Percentiles rank a stretch among this genome's conserved stretches.
These are phyloP conservation scores for Desoria tigrina DNA, from an alignment of 2,888 invertebrate genomes.

Conservation along the genomic window DNA sequence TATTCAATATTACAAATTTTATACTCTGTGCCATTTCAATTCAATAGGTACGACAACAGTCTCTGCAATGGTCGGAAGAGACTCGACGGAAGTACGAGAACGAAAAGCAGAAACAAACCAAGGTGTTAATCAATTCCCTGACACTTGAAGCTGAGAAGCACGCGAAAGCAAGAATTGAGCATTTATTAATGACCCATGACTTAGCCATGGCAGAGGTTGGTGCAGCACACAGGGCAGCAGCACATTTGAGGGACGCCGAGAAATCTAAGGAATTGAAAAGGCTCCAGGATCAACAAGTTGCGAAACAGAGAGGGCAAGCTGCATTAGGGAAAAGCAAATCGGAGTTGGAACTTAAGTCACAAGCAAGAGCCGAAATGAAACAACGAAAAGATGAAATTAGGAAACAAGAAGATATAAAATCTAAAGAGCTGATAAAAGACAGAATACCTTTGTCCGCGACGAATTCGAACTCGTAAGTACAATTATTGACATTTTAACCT, in stretches of 20 bases:
- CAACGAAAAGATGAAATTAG: conserved; percentile 34
- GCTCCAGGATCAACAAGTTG: conserved; percentile 28
- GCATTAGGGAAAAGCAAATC: conserved; percentile 22
- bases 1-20: too few species aligned
- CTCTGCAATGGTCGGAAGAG: conserved; percentile 37
- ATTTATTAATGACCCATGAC: conserved; percentile 31
- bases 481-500: too few species aligned
- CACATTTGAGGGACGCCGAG: conserved; percentile 26
- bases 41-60: conserved; percentile 39
- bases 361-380: background rate
- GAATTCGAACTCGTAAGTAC: conserved; percentile 18
- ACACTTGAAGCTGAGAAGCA: conserved; percentile 29
- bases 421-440: conserved; percentile 32
- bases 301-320: conserved; percentile 30
- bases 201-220: conserved; percentile 42
- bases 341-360: conserved; percentile 9
- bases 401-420: conserved; percentile 28
- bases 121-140: conserved; percentile 10
- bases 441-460: conserved; percentile 12
- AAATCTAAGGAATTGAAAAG: conserved; percentile 29
- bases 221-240: conserved; percentile 40
- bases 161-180: conserved; percentile 31
- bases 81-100: conserved; percentile 31
- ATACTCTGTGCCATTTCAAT: background rate
- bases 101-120: conserved; percentile 29